Conservation (phyloP, 2,888 invertebrate genomes). For the Eristalis tenax region DNA sequence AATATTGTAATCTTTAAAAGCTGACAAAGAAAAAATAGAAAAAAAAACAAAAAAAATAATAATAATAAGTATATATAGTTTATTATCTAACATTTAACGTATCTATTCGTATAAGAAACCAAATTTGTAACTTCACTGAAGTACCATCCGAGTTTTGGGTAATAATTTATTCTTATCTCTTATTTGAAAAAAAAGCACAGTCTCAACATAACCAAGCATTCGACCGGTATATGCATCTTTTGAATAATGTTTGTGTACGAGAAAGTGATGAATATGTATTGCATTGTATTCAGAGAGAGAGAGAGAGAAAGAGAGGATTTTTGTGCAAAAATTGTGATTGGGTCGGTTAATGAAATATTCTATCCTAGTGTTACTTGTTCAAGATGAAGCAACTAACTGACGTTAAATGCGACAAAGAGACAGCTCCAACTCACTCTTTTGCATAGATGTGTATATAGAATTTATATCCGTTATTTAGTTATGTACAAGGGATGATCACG, state of each 20-base stretch:
- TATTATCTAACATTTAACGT: conserved; percentile 6
- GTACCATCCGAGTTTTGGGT: not conserved
- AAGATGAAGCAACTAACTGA: conserved; percentile 6
- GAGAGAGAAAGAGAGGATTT: not conserved
- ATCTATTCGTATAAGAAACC: not conserved
- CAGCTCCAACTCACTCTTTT: not conserved
- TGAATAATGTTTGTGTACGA: not conserved
- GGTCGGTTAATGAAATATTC: conserved; percentile 69
- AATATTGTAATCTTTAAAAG: conserved; percentile 34
- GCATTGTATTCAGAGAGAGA: not conserved
- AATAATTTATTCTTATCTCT: not conserved
- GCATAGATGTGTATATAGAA: not conserved
- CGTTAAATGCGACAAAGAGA: conserved; percentile 25
- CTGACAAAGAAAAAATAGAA: conserved; percentile 25
- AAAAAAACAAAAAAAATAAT: not conserved
- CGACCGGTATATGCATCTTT: not conserved
- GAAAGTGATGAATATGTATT: not conserved
- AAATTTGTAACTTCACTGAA: not conserved
- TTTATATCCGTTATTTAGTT: not conserved
- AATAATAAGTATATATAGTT: not conserved
- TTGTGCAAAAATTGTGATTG: conserved; percentile 35
- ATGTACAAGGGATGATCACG: not conserved
- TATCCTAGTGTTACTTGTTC: conserved; percentile 39
- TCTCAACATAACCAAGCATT: not conserved
- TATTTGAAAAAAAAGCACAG: not conserved